Percentiles rank a stretch among this genome's conserved stretches.
Conservation (phyloP, 2,797 vertebrate genomes). For the Micromesistius poutassou region DNA sequence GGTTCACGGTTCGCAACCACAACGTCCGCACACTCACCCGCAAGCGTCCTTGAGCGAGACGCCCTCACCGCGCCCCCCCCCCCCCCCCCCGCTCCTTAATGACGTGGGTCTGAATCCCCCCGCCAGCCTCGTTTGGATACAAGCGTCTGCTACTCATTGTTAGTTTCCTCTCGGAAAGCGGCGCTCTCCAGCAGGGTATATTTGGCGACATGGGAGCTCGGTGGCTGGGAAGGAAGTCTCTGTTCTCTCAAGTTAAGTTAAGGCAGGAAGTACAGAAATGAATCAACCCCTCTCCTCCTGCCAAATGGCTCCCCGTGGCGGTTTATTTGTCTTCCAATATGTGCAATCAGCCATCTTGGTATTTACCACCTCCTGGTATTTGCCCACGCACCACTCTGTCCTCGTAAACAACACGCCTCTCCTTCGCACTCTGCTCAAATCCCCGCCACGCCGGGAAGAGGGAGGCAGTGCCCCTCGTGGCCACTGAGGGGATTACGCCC, state of each 20-base stretch:
- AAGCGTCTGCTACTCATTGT: too few species aligned
- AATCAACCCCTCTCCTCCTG: slow-evolving; percentile 9
- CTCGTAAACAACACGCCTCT: slow-evolving; percentile 43
- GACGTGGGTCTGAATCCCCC: too few species aligned
- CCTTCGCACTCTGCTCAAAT: slow-evolving; percentile 28
- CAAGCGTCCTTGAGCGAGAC: too few species aligned
- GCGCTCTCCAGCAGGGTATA: too few species aligned
- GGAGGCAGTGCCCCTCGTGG: slow-evolving; percentile 54
- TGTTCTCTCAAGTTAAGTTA: too few species aligned
- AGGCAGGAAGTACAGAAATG: too few species aligned
- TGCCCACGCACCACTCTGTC: slow-evolving; percentile 48
- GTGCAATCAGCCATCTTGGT: slow-evolving; percentile 59
- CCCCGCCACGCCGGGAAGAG: slow-evolving; percentile 9
- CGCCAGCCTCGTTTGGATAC: too few species aligned
- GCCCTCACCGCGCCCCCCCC: background rate
- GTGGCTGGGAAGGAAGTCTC: too few species aligned
- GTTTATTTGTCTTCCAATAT: slow-evolving; percentile 58
- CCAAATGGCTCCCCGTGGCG: slow-evolving; percentile 39
- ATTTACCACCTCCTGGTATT: slow-evolving; percentile 56
- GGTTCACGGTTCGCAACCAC: too few species aligned
- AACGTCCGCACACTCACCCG: too few species aligned
- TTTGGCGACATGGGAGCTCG: too few species aligned
- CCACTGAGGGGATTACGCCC: slow-evolving; percentile 39
- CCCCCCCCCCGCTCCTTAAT: background rate
- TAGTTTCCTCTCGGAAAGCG: too few species aligned